phyloP scores from a whole-genome alignment of 2,113 vertebrate genomes.

The Baryphthengus martii region DNA sequence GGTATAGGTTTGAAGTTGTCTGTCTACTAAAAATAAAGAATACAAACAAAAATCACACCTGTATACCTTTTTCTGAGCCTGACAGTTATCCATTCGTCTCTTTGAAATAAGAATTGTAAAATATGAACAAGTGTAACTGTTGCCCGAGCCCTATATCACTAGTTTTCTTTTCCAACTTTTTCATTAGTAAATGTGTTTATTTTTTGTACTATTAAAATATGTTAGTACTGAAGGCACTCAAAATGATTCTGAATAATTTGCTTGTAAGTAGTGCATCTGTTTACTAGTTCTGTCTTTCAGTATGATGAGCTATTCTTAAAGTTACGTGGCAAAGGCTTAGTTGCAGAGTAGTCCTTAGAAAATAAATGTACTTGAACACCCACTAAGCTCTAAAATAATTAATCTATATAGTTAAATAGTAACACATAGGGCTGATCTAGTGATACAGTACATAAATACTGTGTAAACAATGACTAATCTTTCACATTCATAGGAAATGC shows the following conservation, averaged over 20 bases:
- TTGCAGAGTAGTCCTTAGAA: neutral
- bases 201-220: neutral
- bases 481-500: neutral
- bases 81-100: neutral
- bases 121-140: neutral
- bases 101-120: neutral
- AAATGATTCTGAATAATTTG: neutral
- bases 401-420: slow-evolving; percentile 13
- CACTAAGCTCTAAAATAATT: neutral
- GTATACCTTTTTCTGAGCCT: neutral
- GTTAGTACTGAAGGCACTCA: neutral
- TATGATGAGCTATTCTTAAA: neutral
- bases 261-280: neutral
- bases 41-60: neutral
- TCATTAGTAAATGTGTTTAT: neutral
- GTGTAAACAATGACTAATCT: slow-evolving; percentile 17
- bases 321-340: neutral
- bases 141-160: neutral
- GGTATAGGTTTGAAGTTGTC: neutral
- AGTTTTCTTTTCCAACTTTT: neutral
- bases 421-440: neutral
- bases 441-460: neutral
- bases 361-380: neutral
- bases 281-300: neutral
- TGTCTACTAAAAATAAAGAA: neutral